Conservation (phyloP, 2,797 vertebrate genomes). For the Heterohyrax brucei region DNA sequence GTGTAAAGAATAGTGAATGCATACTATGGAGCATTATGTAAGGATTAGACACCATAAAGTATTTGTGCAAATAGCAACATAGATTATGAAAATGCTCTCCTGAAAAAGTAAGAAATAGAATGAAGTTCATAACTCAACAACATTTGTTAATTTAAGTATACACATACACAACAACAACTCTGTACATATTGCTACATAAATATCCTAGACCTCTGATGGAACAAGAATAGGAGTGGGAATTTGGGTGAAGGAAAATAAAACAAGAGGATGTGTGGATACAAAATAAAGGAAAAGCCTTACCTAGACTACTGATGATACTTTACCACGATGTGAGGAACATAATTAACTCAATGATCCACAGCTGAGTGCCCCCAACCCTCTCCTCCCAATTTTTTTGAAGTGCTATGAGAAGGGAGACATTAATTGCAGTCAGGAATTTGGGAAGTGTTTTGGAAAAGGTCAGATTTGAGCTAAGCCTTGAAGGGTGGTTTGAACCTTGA, state of each 20-base stretch:
- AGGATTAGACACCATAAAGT: conserved; percentile 27
- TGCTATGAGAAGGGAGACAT: conserved; percentile 8
- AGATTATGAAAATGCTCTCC: conserved; percentile 54
- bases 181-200: not conserved
- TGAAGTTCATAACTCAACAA: not conserved
- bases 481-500: not conserved
- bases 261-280: not conserved
- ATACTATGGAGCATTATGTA: conserved; percentile 45
- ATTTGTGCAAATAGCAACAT: conserved; percentile 48
- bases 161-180: not conserved
- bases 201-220: not conserved
- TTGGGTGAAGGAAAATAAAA: conserved; percentile 24
- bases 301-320: conserved; percentile 52
- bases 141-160: conserved; percentile 21
- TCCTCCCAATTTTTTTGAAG: not conserved
- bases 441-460: conserved; percentile 55
- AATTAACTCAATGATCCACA: conserved; percentile 34
- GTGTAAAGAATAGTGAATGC: conserved; percentile 1
- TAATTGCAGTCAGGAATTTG: not conserved
- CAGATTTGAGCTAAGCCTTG: conserved; percentile 62
- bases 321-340: not conserved
- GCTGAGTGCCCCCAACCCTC: not conserved
- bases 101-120: conserved; percentile 49
- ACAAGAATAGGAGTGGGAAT: conserved; percentile 22
- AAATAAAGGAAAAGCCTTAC: not conserved